Percentiles rank a stretch among this genome's conserved stretches.
phyloP scores from a whole-genome alignment of 2,113 vertebrate species.

The Irena cyanogastra region DNA sequence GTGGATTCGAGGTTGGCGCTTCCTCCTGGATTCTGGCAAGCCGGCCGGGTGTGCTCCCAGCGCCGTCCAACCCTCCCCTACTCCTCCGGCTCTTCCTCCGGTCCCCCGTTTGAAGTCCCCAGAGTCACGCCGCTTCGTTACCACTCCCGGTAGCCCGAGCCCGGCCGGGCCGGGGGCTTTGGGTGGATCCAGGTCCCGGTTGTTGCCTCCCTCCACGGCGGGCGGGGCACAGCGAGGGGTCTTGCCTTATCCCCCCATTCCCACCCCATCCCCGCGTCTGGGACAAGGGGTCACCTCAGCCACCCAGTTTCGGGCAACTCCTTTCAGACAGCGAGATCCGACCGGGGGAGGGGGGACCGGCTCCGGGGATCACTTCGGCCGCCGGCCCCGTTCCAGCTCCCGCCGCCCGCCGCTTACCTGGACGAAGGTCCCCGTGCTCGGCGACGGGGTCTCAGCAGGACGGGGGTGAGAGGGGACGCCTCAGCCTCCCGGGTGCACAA shows the following conservation, averaged over 20 bases:
- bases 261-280: accelerated
- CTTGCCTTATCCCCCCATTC: not conserved
- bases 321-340: not conserved
- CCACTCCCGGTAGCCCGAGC: accelerated
- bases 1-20: not conserved
- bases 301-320: not conserved
- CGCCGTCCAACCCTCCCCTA: too few relatives aligned
- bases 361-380: not conserved
- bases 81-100: not conserved
- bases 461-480: not conserved
- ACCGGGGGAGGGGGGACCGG: not conserved
- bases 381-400: not conserved
- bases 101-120: not conserved
- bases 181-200: too few relatives aligned
- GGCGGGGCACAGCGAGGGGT: not conserved
- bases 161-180: not conserved
- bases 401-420: not conserved
- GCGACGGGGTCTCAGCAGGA: not conserved
- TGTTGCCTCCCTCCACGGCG: not conserved
- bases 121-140: not conserved
- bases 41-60: not conserved
- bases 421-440: not conserved
- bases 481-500: not conserved
- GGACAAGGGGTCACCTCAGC: too few relatives aligned
- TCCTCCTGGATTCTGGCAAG: not conserved